phyloP scores from a whole-genome alignment of 2,113 vertebrate genomes.

The Procavia capensis region DNA sequence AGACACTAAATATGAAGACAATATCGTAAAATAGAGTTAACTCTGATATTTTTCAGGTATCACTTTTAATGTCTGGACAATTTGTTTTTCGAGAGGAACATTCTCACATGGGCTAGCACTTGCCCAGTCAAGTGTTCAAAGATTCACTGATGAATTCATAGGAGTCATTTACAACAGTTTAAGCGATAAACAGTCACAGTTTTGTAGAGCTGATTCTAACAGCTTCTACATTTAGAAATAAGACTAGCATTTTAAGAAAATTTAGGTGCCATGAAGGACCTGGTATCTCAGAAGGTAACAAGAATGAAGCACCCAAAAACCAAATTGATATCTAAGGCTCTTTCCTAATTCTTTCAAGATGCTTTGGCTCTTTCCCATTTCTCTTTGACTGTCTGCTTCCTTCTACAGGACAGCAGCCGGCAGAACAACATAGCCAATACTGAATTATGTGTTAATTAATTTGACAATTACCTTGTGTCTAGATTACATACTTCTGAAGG shows the following conservation, averaged over 20 bases:
- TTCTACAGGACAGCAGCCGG: background rate
- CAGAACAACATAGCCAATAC: background rate
- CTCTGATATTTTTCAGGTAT: background rate
- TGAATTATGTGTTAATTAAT: background rate
- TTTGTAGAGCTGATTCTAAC: background rate
- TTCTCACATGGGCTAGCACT: background rate
- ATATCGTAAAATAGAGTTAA: background rate
- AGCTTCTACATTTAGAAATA: background rate
- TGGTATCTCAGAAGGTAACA: background rate
- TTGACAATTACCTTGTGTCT: background rate
- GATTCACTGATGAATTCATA: background rate
- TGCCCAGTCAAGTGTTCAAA: background rate
- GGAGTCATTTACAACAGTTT: background rate
- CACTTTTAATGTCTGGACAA: background rate
- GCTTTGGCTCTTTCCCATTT: background rate
- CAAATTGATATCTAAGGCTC: background rate
- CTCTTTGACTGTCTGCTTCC: rapidly evolving
- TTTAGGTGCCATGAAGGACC: background rate
- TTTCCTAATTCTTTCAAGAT: background rate
- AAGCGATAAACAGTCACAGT: background rate
- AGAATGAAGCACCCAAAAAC: background rate
- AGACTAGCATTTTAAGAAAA: background rate
- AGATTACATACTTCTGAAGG: background rate
- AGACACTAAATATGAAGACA: background rate
- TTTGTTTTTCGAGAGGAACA: background rate